Evolutionary conservation across 2,113 vertebrate species (phyloP).

Genomic region (Scomber japonicus): DNA sequence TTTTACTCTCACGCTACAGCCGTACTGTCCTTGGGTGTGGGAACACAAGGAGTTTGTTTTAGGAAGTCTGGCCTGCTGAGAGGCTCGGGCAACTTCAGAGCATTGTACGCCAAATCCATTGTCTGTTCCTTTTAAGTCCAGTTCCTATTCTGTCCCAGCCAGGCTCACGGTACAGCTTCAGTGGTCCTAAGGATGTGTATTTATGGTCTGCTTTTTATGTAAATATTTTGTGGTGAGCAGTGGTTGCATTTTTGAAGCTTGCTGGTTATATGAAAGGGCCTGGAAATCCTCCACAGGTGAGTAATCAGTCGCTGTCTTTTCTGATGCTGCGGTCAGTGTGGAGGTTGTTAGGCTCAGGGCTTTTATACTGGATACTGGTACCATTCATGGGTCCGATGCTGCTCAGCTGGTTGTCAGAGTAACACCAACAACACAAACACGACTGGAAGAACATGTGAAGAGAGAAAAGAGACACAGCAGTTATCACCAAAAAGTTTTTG

Average conservation of each 20-base stretch:
- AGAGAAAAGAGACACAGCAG: conserved; percentile 25
- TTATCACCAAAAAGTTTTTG: not conserved
- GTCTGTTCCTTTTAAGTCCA: conserved; percentile 57
- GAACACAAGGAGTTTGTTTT: conserved; percentile 55
- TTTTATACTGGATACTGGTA: conserved; percentile 86
- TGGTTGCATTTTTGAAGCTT: conserved; percentile 30
- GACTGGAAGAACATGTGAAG: conserved; percentile 72
- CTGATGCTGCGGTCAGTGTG: conserved; percentile 75
- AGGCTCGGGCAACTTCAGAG: conserved; percentile 20
- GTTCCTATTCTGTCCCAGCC: conserved; percentile 27
- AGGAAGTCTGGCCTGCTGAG: conserved; percentile 34
- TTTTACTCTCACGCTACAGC: conserved; percentile 40
- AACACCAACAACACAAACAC: conserved; percentile 86
- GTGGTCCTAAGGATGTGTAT: conserved; percentile 27
- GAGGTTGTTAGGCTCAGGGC: conserved; percentile 83
- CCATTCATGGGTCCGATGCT: conserved; percentile 84
- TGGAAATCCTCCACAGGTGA: not conserved
- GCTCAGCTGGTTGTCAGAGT: conserved; percentile 78
- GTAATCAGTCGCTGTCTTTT: conserved; percentile 83
- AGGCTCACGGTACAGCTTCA: conserved; percentile 28
- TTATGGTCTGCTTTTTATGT: conserved; percentile 26
- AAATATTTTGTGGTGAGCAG: conserved; percentile 15
- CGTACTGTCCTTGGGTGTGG: conserved; percentile 60
- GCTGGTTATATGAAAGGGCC: conserved; percentile 2
- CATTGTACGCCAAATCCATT: conserved; percentile 46